phyloP scores from a whole-genome alignment of 2,797 vertebrate species.

The Rhadinocentrus ornatus region DNA sequence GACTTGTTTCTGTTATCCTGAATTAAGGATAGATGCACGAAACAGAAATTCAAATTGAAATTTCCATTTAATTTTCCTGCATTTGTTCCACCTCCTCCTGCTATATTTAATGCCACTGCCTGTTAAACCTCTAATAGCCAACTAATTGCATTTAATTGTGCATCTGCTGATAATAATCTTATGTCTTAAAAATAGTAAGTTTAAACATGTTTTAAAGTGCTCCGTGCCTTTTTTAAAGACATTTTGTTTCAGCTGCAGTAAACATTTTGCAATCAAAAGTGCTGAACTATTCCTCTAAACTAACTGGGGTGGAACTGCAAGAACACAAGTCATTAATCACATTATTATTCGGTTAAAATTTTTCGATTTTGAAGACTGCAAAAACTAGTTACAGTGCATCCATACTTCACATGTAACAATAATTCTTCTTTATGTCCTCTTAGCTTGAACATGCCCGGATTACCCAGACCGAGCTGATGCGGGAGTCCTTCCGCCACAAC shows the following conservation, averaged over 20 bases:
- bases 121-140: neutral
- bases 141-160: neutral
- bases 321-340: neutral
- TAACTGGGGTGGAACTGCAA: neutral
- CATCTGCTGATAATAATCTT: neutral
- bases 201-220: neutral
- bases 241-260: neutral
- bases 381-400: neutral
- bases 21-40: neutral
- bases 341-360: neutral
- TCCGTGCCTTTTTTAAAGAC: neutral
- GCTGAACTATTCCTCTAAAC: neutral
- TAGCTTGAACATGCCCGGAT: conserved; percentile 95
- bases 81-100: neutral
- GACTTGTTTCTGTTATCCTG: neutral
- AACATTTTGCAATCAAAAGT: neutral
- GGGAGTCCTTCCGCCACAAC: conserved; percentile 91
- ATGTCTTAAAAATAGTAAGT: neutral
- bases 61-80: neutral
- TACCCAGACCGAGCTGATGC: conserved; percentile 94
- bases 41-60: neutral
- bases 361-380: neutral
- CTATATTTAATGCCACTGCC: neutral
- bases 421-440: conserved; percentile 12
- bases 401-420: neutral